A percentile compares a stretch with the other conserved stretches of the same genome.
phyloP scores from a whole-genome alignment of 2,888 invertebrate species.

The Allygus modestus region DNA sequence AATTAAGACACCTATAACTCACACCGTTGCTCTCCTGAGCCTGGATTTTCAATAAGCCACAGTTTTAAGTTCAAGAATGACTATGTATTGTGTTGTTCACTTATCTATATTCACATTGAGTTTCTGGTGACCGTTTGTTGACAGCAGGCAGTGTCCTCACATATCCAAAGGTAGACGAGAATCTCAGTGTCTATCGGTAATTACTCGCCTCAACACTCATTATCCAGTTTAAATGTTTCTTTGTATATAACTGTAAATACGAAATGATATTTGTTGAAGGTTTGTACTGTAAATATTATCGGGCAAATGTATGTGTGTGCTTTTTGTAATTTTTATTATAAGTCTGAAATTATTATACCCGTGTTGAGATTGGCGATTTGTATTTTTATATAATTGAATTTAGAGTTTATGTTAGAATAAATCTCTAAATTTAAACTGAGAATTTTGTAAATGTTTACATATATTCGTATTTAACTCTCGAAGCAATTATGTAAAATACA shows the following conservation, averaged over 20 bases:
- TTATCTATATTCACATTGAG: no score
- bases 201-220: not conserved
- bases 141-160: not conserved
- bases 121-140: not conserved
- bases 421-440: conserved; percentile 8
- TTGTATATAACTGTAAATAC: conserved; percentile 54
- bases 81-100: no score
- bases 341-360: conserved; percentile 40
- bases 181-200: conserved; percentile 7
- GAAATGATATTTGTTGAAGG: conserved; percentile 51
- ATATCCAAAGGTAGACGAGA: conserved; percentile 19
- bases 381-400: conserved; percentile 61
- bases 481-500: conserved; percentile 37
- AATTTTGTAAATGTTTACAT: conserved; percentile 17
- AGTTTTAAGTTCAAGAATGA: no score
- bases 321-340: conserved; percentile 61
- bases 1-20: no score
- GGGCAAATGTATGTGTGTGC: conserved; percentile 41
- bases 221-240: not conserved
- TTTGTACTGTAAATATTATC: conserved; percentile 42
- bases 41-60: no score
- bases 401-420: conserved; percentile 37
- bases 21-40: no score
- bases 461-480: conserved; percentile 14
- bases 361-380: conserved; percentile 56